Base-by-base conservation (phyloP, 2,888 invertebrate species). In the Cosmia pyralina region DNA sequence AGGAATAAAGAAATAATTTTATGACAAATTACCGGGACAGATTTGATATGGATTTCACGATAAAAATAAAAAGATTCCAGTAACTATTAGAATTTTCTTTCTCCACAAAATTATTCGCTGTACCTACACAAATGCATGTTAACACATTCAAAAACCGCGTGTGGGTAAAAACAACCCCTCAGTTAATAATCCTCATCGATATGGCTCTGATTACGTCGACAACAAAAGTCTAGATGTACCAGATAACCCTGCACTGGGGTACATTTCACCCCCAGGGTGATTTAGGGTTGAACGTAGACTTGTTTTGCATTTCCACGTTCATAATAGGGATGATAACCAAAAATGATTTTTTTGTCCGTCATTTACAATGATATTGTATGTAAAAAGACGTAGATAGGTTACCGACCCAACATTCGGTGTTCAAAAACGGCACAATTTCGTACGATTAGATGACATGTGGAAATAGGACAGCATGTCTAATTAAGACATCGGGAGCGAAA, bases 151-250 rank as follows among this genome's bases (percentile, higher is more conserved):
- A 80, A 85, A 84, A 75, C 79, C 83, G 75, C 82, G 77, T 74
- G 77, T 72, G 72, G 62, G 65, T 75, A 80, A 76, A 87, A 86
- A 82, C 75, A 71, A 81, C 84, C 89, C 88, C 83, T 77, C 77
- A 76, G 84, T 79, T 86, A 86, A 88, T 90, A 91, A 91, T 89
- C 87, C 86, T 88, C 85, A 83, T 86, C 86, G 91, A 89, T 88
- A 86, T 85, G 86, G 87, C 83, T 85, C 90, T 93, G 92, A 94
- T 94, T 94, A 93, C 93, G 89, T 88, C 87, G 85, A 89, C 88
- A 90, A 93, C 92, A 92, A 92, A 91, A 93, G 93, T 93, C 93
- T 93, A 94, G 94, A 95, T 95, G 90, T 87, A 75, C 79, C 88
- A 85, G 94, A 95, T 95, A 95, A 94, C 94, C 94, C 93, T 83